These are phyloP conservation scores for Parthenolecanium corni DNA, from an alignment of 2,888 invertebrate genomes.

Conservation along the genomic window DNA sequence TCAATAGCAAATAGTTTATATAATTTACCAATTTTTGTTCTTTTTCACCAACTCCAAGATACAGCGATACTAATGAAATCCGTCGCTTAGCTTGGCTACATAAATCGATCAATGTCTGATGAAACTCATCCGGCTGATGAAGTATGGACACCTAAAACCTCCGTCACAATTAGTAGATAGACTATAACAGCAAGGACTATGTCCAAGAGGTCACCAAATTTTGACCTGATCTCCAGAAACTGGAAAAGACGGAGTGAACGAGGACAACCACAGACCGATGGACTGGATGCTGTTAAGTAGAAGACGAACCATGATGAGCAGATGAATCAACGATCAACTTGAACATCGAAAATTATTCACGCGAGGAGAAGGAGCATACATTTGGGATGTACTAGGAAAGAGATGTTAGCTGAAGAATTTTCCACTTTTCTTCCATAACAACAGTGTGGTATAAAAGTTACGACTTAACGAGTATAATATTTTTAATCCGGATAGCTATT, in stretches of 20 bases:
- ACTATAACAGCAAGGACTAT: no score
- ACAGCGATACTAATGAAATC: slow-evolving; percentile 78
- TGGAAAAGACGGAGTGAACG: slow-evolving; percentile 15
- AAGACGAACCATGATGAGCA: slow-evolving; percentile 16
- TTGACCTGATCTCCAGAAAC: slow-evolving; percentile 17
- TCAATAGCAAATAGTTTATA: no score
- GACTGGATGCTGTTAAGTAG: slow-evolving; percentile 8
- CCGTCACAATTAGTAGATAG: no score
- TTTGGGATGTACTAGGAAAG: no score
- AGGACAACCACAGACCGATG: slow-evolving; percentile 10
- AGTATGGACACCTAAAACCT: slow-evolving; percentile 14
- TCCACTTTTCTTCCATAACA: no score
- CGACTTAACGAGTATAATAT: no score
- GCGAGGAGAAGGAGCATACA: no score
- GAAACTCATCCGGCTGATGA: slow-evolving; percentile 20
- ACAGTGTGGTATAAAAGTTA: no score
- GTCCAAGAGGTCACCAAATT: neutral
- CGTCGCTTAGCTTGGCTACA: slow-evolving; percentile 54
- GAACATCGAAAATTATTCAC: no score
- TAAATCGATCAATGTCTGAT: slow-evolving; percentile 50
- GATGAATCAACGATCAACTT: no score
- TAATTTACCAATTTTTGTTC: slow-evolving; percentile 64
- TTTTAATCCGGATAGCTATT: no score
- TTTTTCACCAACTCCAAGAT: slow-evolving; percentile 76
- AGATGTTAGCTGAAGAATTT: no score